Conservation (phyloP, 1,140 invertebrate species). For the Drosophila nigromelanica region DNA sequence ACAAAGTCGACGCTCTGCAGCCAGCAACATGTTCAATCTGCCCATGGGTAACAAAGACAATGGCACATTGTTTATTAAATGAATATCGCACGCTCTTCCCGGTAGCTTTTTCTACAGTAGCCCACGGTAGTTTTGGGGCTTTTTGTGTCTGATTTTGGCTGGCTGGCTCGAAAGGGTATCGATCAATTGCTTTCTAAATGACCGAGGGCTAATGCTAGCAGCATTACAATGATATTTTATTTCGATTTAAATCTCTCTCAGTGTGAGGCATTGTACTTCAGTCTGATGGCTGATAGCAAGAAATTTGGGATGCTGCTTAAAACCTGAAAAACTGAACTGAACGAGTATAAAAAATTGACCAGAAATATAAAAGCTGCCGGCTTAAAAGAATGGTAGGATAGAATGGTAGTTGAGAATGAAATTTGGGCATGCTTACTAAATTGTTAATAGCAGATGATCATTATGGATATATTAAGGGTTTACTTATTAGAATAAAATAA, state of each 20-base stretch:
- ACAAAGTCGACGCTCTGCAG: conserved; percentile 41
- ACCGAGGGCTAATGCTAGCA: conserved; percentile 52
- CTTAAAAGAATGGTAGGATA: neutral
- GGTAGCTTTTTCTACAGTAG: conserved; percentile 77
- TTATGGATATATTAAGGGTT: too few species aligned
- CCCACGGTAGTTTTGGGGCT: conserved; percentile 69
- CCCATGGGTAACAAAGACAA: conserved; percentile 69
- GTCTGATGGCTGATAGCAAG: neutral
- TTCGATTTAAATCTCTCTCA: conserved; percentile 56
- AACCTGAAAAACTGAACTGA: neutral
- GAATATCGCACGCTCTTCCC: conserved; percentile 73
- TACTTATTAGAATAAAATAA: too few species aligned
- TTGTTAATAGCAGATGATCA: too few species aligned
- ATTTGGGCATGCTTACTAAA: too few species aligned
- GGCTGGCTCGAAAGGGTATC: conserved; percentile 49
- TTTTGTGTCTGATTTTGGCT: conserved; percentile 44
- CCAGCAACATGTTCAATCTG: conserved; percentile 42
- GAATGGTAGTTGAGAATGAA: too few species aligned
- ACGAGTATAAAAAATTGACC: neutral
- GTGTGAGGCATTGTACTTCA: conserved; percentile 22
- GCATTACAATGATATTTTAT: conserved; percentile 74
- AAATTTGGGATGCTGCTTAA: neutral
- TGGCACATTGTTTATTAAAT: conserved; percentile 72
- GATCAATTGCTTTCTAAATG: conserved; percentile 81
- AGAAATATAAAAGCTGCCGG: too few species aligned